These are phyloP conservation scores for Philaethria dido DNA, from an alignment of 2,888 invertebrate species.

Conservation along the genomic window DNA sequence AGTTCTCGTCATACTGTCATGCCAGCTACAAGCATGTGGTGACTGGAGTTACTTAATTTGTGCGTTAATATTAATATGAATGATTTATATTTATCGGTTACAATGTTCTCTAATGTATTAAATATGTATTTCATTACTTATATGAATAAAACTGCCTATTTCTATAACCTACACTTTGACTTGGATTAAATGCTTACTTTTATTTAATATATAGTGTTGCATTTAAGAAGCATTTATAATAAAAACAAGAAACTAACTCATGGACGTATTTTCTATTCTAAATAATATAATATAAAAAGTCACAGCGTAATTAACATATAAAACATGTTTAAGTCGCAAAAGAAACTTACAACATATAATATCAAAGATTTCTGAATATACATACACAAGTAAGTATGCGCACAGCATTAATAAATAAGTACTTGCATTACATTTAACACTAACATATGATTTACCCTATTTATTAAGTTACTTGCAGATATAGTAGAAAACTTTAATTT, in stretches of 20 bases:
- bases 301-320: conserved; percentile 3
- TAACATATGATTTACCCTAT: neutral
- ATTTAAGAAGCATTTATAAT: conserved; percentile 3
- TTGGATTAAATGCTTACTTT: conserved; percentile 4
- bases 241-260: neutral
- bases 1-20: neutral
- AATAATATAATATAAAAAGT: conserved; percentile 2
- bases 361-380: neutral
- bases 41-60: neutral
- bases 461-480: neutral
- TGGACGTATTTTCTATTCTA: conserved; percentile 8
- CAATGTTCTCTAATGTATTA: neutral
- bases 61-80: conserved; percentile 1
- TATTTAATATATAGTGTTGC: neutral
- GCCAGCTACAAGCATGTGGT: neutral
- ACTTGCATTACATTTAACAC: neutral
- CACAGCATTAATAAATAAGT: neutral
- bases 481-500: neutral
- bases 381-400: neutral
- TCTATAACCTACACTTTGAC: conserved; percentile 11
- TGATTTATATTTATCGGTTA: neutral
- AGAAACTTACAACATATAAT: neutral
- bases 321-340: neutral
- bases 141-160: neutral
- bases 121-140: neutral